phyloP scores from a whole-genome alignment of 2,888 invertebrate species.

The Bembecia ichneumoniformis region DNA sequence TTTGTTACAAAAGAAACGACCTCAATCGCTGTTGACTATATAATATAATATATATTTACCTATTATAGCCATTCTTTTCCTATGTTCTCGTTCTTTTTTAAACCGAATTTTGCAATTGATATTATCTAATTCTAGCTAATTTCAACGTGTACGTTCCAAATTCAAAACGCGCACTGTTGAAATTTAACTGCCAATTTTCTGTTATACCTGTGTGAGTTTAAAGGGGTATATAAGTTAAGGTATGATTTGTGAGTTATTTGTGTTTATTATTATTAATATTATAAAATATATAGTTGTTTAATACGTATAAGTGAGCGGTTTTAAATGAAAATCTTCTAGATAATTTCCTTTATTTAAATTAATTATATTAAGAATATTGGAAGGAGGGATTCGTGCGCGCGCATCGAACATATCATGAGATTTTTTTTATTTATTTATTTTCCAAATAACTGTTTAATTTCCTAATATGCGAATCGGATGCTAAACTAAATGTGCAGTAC shows the following conservation, averaged over 20 bases:
- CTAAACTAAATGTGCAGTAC: neutral
- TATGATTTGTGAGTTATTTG: slow-evolving; percentile 59
- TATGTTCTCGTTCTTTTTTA: slow-evolving; percentile 18
- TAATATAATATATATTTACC: slow-evolving; percentile 20
- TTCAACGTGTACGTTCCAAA: slow-evolving; percentile 29
- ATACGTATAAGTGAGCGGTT: slow-evolving; percentile 48
- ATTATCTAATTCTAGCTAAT: slow-evolving; percentile 40
- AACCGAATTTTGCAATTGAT: slow-evolving; percentile 52
- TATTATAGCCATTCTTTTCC: slow-evolving; percentile 33
- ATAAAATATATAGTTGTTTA: slow-evolving; percentile 38
- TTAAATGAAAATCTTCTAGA: slow-evolving; percentile 58
- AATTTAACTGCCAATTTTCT: slow-evolving; percentile 64
- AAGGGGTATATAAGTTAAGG: slow-evolving; percentile 32
- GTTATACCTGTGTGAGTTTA: slow-evolving; percentile 24
- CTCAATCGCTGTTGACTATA: slow-evolving; percentile 40
- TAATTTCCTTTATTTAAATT: slow-evolving; percentile 65
- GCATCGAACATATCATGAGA: slow-evolving; percentile 42
- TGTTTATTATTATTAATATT: slow-evolving; percentile 62
- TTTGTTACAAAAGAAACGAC: slow-evolving; percentile 48
- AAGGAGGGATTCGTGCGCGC: slow-evolving; percentile 38
- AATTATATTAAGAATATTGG: slow-evolving; percentile 49
- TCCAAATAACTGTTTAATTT: slow-evolving; percentile 19
- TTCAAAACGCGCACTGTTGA: slow-evolving; percentile 48
- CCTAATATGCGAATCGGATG: slow-evolving; percentile 45
- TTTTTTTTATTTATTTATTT: slow-evolving; percentile 19